phyloP scores from a whole-genome alignment of 1,140 invertebrate genomes.

The Drosophila mojavensis region DNA sequence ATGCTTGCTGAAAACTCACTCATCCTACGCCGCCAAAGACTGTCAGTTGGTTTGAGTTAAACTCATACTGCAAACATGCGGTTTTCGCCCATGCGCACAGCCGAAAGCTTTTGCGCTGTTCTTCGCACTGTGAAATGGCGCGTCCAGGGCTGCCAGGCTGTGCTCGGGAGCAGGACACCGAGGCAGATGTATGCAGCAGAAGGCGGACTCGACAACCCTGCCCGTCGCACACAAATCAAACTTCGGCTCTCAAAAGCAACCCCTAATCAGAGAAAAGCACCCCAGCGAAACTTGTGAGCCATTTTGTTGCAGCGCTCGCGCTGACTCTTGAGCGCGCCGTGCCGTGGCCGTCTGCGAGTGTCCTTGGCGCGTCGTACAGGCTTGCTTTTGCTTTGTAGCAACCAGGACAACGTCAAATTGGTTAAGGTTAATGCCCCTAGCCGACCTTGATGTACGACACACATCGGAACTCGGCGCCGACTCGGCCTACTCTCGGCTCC shows the following conservation, averaged over 20 bases:
- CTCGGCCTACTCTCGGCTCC: slow-evolving; percentile 46
- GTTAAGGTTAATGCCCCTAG: slow-evolving; percentile 80
- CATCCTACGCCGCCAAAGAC: slow-evolving; percentile 45
- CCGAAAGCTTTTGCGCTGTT: slow-evolving; percentile 52
- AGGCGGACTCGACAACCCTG: slow-evolving; percentile 46
- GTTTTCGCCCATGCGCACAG: slow-evolving; percentile 39
- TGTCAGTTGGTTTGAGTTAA: slow-evolving; percentile 51
- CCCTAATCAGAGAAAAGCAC: slow-evolving; percentile 60
- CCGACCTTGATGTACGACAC: slow-evolving; percentile 82
- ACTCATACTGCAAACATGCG: slow-evolving; percentile 55
- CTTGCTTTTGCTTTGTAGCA: slow-evolving; percentile 46
- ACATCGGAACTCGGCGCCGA: slow-evolving; percentile 65
- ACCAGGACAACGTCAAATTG: slow-evolving; percentile 69
- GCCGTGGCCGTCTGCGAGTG: slow-evolving; percentile 46
- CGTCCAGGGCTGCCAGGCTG: slow-evolving; percentile 47
- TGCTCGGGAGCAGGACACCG: background rate
- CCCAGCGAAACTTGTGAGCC: slow-evolving; percentile 64
- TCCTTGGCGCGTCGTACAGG: slow-evolving; percentile 66
- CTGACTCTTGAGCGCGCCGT: slow-evolving; percentile 54
- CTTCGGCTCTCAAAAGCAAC: slow-evolving; percentile 59
- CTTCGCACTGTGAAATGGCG: slow-evolving; percentile 43
- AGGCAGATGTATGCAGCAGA: background rate
- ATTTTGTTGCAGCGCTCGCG: slow-evolving; percentile 50
- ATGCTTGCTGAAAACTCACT: slow-evolving; percentile 61
- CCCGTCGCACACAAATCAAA: slow-evolving; percentile 58